Conservation (phyloP, 37 sponge, comb jelly and placozoan genomes). For the Dysidea cf. avara region DNA sequence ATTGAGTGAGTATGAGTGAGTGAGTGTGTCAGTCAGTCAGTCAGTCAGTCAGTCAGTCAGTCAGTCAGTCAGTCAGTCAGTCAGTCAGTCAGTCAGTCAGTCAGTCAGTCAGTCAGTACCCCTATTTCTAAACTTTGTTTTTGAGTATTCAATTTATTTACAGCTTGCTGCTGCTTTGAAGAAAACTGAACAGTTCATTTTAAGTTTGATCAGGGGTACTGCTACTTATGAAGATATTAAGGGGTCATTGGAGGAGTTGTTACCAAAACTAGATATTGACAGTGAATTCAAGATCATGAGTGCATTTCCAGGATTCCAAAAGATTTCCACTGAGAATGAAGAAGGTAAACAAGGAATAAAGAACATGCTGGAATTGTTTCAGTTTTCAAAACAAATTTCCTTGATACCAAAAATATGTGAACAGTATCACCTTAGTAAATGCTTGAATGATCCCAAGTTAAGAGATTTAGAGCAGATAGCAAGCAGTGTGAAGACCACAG, state of each 20-base stretch:
- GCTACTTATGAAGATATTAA: conserved; percentile 63
- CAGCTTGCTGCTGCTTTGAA: conserved; percentile 42
- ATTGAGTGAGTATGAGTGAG: too few species aligned
- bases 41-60: too few species aligned
- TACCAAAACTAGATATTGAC: conserved; percentile 44
- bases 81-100: too few species aligned
- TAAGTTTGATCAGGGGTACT: conserved; percentile 39
- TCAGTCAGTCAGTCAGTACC: too few species aligned
- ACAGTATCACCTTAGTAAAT: conserved; percentile 56
- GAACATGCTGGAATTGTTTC: too few species aligned
- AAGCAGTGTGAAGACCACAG: conserved; percentile 35
- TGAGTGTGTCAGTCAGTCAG: too few species aligned
- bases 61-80: too few species aligned
- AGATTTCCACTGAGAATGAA: neutral
- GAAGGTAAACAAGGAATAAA: too few species aligned
- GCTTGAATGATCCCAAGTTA: too few species aligned
- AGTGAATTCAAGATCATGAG: conserved; percentile 38
- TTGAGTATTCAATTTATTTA: too few species aligned
- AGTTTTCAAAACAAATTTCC: conserved; percentile 40
- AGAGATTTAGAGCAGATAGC: conserved; percentile 14
- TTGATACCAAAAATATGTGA: conserved; percentile 55
- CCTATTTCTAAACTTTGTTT: too few species aligned
- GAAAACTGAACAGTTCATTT: conserved; percentile 33
- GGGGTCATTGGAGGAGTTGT: conserved; percentile 16
- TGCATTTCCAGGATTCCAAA: conserved; percentile 11